Percentiles rank a stretch among this genome's conserved stretches.
Evolutionary conservation across 2,113 vertebrate genomes (phyloP).

Genomic region (Thalassarche chlororhynchos): DNA sequence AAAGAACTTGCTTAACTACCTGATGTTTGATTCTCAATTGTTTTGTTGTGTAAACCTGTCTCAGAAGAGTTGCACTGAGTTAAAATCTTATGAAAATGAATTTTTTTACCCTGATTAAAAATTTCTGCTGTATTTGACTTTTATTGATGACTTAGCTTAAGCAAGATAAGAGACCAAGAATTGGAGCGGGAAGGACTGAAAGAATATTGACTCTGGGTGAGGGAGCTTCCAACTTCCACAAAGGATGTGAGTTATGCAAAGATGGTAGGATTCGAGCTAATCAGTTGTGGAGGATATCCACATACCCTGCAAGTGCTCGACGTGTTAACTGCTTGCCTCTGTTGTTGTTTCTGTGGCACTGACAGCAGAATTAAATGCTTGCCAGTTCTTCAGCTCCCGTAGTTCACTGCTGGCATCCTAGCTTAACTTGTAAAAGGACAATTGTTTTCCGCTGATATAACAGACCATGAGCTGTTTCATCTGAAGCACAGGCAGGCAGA

Average conservation of each 20-base stretch:
- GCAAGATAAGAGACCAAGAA: not conserved
- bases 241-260: not conserved
- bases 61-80: not conserved
- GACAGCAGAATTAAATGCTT: not conserved
- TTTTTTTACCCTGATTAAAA: not conserved
- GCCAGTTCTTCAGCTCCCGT: not conserved
- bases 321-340: not conserved
- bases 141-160: not conserved
- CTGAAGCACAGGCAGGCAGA: not conserved
- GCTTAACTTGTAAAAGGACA: not conserved
- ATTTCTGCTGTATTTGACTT: not conserved
- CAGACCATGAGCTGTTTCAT: not conserved
- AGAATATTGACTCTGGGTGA: not conserved
- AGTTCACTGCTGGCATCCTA: not conserved
- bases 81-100: not conserved
- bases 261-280: not conserved
- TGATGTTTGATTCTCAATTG: not conserved
- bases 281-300: not conserved
- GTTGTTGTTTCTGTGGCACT: not conserved
- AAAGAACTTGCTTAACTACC: slow-evolving; percentile 33
- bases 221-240: not conserved
- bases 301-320: not conserved
- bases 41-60: not conserved
- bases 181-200: not conserved
- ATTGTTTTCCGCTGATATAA: not conserved